Evolutionary conservation across 2,888 invertebrate genomes (phyloP).

Genomic region (Brassicogethes aeneus): DNA sequence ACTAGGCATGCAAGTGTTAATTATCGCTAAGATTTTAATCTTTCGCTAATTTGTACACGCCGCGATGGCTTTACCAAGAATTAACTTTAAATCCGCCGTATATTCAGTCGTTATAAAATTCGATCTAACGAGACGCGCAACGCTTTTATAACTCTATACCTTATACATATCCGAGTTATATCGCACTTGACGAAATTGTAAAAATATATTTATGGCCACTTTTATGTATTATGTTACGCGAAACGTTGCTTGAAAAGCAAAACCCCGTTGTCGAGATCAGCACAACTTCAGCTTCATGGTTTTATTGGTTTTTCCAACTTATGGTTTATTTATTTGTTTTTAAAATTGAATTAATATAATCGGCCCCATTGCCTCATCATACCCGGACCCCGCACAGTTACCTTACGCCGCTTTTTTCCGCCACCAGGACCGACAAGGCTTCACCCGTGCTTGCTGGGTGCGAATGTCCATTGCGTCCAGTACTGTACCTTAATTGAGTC

Average conservation of each 20-base stretch:
- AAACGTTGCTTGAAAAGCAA: slow-evolving; percentile 12
- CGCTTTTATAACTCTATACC: slow-evolving; percentile 31
- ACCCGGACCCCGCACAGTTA: too few relatives aligned
- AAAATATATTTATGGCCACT: slow-evolving; percentile 37
- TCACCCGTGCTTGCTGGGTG: too few relatives aligned
- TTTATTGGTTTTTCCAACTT: too few relatives aligned
- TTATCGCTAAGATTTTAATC: not conserved
- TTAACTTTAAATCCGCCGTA: slow-evolving; percentile 19
- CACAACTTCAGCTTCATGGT: too few relatives aligned
- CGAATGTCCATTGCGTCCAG: too few relatives aligned
- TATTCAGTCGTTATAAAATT: slow-evolving; percentile 20
- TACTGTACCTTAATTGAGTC: too few relatives aligned
- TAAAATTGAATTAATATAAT: too few relatives aligned
- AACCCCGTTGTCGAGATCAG: not conserved
- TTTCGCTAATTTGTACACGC: not conserved
- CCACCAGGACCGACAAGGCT: too few relatives aligned
- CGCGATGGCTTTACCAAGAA: slow-evolving; percentile 9
- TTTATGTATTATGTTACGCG: slow-evolving; percentile 35
- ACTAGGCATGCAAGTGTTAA: not conserved
- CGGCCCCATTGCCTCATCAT: too few relatives aligned
- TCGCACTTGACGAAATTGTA: slow-evolving; percentile 39
- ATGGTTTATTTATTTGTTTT: too few relatives aligned
- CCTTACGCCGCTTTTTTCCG: too few relatives aligned
- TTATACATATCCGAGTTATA: slow-evolving; percentile 33
- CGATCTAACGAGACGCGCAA: slow-evolving; percentile 23